These are phyloP conservation scores for Limnephilus marmoratus DNA, from an alignment of 2,888 invertebrate species.

Conservation along the genomic window DNA sequence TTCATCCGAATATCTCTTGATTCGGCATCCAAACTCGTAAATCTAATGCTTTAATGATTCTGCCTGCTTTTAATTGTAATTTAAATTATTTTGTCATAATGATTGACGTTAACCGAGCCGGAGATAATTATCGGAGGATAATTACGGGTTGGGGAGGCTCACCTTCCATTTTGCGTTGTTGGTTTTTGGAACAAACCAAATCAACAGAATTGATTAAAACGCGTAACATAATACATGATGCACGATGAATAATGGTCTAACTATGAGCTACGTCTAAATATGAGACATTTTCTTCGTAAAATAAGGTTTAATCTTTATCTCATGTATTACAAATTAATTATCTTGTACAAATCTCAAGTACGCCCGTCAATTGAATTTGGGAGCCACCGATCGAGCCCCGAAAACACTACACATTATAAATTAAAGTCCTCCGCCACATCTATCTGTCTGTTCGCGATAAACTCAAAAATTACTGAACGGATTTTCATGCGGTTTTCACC, in stretches of 20 bases:
- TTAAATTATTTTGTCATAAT: constrained; percentile 3
- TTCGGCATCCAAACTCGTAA: not conserved
- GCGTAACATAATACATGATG: not conserved
- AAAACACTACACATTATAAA: too few species aligned
- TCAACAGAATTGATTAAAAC: constrained; percentile 49
- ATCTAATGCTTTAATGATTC: not conserved
- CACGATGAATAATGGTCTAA: not conserved
- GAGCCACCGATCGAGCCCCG: too few species aligned
- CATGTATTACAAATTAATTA: too few species aligned
- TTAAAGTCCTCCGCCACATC: too few species aligned
- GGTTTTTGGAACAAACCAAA: constrained; percentile 42
- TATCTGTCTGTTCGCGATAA: too few species aligned
- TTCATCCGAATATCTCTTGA: not conserved
- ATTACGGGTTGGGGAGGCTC: constrained; percentile 13
- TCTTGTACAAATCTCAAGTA: too few species aligned
- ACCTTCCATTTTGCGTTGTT: constrained; percentile 17
- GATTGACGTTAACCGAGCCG: constrained; percentile 40
- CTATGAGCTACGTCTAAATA: not conserved
- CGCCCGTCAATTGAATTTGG: too few species aligned
- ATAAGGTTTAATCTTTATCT: not conserved
- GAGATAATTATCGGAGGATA: constrained; percentile 49
- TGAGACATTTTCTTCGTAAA: not conserved
- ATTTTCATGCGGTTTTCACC: too few species aligned
- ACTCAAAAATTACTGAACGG: too few species aligned
- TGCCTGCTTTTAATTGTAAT: constrained; percentile 38